Evolutionary conservation across 30 jellyfish, hydroid and myxozoan genomes (phyloP).

Genomic region (Cassiopea xamachana): DNA sequence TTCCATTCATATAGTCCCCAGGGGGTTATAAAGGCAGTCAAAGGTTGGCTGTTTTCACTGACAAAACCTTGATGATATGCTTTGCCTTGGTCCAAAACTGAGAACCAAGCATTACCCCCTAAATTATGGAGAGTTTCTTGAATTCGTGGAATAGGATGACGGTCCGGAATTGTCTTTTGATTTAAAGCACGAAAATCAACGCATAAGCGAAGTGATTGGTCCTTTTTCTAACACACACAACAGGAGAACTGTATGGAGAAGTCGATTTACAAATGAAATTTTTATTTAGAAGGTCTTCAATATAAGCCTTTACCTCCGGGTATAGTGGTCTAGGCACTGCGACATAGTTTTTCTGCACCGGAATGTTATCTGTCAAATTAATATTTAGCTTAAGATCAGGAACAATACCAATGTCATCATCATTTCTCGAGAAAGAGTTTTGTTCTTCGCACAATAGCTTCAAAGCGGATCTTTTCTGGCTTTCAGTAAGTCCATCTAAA

Average conservation of each 20-base stretch:
- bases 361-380: conserved; percentile 21
- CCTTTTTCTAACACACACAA: conserved; percentile 59
- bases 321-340: conserved; percentile 35
- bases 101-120: conserved; percentile 70
- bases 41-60: conserved; percentile 35
- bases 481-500: conserved; percentile 25
- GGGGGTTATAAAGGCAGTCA: conserved; percentile 74
- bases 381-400: conserved; percentile 21
- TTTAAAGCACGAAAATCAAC: conserved; percentile 55
- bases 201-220: conserved; percentile 51
- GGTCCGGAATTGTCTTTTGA: conserved; percentile 51
- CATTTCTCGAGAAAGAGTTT: conserved; percentile 17
- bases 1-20: conserved; percentile 77
- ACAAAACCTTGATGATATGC: conserved; percentile 75
- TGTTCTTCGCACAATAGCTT: conserved; percentile 15
- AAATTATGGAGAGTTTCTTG: conserved; percentile 42
- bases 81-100: conserved; percentile 59
- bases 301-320: conserved; percentile 38
- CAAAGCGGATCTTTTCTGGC: conserved; percentile 2
- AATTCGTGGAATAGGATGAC: conserved; percentile 64
- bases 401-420: conserved; percentile 27
- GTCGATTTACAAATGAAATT: conserved; percentile 3
- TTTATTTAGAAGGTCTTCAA: conserved; percentile 28
- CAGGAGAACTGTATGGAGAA: conserved; percentile 19
- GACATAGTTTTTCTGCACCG: conserved; percentile 21